Percentiles rank a stretch among this genome's conserved stretches.
Evolutionary conservation across 2,888 invertebrate genomes (phyloP).

Genomic region (Galeruca laticollis): DNA sequence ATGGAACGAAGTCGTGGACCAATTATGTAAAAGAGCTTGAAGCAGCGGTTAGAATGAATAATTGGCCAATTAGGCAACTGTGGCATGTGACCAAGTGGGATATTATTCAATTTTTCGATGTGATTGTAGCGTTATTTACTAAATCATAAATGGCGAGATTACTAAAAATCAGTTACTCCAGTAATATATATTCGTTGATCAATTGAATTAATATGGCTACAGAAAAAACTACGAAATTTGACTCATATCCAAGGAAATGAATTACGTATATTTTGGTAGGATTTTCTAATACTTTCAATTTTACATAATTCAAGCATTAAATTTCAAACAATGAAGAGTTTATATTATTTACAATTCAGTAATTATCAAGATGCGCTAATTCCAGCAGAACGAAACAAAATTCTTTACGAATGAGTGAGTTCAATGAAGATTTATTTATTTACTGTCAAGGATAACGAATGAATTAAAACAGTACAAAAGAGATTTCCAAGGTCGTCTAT

Average conservation of each 20-base stretch:
- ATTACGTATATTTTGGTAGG: neutral
- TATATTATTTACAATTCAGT: neutral
- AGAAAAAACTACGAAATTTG: no score
- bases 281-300: neutral
- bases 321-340: neutral
- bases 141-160: no score
- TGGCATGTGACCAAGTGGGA: no score
- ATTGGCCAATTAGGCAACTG: no score
- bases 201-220: no score
- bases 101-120: no score
- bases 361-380: conserved; percentile 3
- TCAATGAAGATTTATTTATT: conserved; percentile 20
- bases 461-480: conserved; percentile 8
- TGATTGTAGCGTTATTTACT: no score
- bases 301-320: neutral
- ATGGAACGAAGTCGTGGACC: no score
- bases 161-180: no score
- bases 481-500: conserved; percentile 8
- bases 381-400: conserved; percentile 19
- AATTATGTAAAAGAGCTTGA: no score
- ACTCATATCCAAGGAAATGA: neutral
- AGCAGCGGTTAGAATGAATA: no score
- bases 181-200: no score
- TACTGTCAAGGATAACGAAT: conserved; percentile 23
- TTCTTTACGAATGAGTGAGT: conserved; percentile 16